Percentiles rank a stretch among this genome's conserved stretches.
These are phyloP conservation scores for Tinamus guttatus DNA, from an alignment of 2,113 vertebrate genomes.

Conservation along the genomic window DNA sequence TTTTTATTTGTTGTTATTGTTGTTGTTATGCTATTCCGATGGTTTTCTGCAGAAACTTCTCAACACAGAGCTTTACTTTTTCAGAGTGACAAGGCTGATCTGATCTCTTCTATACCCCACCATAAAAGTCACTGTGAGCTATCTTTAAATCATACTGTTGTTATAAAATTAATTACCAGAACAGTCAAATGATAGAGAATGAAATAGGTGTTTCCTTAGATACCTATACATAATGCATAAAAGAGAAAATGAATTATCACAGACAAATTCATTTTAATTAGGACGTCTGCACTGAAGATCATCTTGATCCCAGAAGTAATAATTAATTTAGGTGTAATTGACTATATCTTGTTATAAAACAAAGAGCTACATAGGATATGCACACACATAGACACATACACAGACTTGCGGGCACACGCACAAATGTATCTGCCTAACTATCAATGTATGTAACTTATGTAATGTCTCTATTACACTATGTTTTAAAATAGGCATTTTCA, in stretches of 20 bases:
- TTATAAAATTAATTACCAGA: neutral
- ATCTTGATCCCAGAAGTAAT: neutral
- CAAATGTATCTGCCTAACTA: neutral
- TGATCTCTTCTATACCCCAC: neutral
- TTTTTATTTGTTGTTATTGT: neutral
- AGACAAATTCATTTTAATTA: neutral
- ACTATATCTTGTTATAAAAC: neutral
- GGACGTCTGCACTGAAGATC: neutral
- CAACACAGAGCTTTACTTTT: neutral
- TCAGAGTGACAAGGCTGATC: neutral
- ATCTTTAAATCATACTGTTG: neutral
- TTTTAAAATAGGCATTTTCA: neutral
- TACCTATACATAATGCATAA: neutral
- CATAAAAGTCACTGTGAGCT: neutral
- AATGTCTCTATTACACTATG: neutral
- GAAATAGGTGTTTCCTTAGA: neutral
- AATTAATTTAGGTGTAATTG: neutral
- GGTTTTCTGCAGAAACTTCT: neutral
- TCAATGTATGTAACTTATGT: neutral
- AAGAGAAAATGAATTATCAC: neutral
- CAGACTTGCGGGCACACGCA: too few species aligned
- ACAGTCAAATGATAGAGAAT: neutral
- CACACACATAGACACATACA: neutral
- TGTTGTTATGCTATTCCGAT: neutral
- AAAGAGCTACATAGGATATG: accelerated